These are phyloP conservation scores for Congeria kusceri DNA, from an alignment of 2,888 invertebrate species.

Conservation along the genomic window DNA sequence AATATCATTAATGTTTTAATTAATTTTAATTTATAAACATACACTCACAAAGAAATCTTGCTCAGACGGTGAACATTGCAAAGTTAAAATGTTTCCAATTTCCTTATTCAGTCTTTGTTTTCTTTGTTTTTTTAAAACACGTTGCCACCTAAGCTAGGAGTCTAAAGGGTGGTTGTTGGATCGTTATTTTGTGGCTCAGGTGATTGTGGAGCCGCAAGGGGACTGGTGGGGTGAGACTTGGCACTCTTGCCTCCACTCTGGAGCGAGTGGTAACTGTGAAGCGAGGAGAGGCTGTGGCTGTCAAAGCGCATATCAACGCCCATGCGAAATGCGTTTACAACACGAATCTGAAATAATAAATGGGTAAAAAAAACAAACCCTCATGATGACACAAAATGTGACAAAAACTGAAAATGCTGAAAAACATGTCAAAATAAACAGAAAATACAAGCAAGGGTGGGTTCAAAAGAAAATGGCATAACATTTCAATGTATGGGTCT, in stretches of 20 bases:
- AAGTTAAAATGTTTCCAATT: too few relatives aligned
- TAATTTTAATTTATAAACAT: too few relatives aligned
- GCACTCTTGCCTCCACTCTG: slow-evolving; percentile 71
- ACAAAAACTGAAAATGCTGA: slow-evolving; percentile 4
- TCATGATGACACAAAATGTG: slow-evolving; percentile 3
- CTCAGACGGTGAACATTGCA: too few relatives aligned
- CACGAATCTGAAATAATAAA: slow-evolving; percentile 94
- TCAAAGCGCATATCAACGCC: slow-evolving; percentile 98
- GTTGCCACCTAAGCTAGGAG: too few relatives aligned
- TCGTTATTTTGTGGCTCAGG: slow-evolving; percentile 36
- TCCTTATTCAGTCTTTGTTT: too few relatives aligned
- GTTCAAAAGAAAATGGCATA: background rate
- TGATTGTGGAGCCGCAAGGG: slow-evolving; percentile 51
- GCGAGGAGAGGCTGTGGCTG: slow-evolving; percentile 85
- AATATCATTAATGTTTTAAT: too few relatives aligned
- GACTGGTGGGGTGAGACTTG: slow-evolving; percentile 45
- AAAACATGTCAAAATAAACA: slow-evolving; percentile 10
- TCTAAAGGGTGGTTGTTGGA: slow-evolving; percentile 41
- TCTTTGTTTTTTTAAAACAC: too few relatives aligned
- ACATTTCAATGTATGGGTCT: background rate
- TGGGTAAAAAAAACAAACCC: slow-evolving; percentile 34
- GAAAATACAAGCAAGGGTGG: background rate
- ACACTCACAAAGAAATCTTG: too few relatives aligned
- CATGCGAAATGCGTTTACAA: slow-evolving; percentile 99
- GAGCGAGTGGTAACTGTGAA: slow-evolving; percentile 84